Evolutionary conservation across 2,797 vertebrate species (phyloP), one percentile per base, ranked within the genome.

Genomic region (Podargus strigoides): DNA sequence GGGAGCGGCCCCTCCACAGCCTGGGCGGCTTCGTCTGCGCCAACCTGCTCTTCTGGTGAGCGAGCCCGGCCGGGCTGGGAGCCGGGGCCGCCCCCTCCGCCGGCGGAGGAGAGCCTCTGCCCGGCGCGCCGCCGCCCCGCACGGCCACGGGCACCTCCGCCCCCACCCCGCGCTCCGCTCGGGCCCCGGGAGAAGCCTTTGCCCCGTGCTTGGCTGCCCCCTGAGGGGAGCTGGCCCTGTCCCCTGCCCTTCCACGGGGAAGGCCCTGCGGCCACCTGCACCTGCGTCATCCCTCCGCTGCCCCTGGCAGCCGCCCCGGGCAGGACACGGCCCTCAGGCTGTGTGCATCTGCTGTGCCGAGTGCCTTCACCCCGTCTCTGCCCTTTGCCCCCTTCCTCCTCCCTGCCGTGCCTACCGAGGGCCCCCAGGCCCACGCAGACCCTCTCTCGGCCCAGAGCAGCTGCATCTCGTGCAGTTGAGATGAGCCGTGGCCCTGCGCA

Each of bases 21-120:
- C 97, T 98, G 88, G 96, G 97, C 24, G 92, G 96, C 94, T 99
- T 99, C 92, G 92, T 98, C 89, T 98, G 98, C 92, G 98, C 98
- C 96, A 99, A 98, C 98, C 72, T 98, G 86, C 95, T 98, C 74
- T 97, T 99, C 95, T 99, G 99, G 99, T 99, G 97, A 98, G 99
- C 82, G 34, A 27, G 63, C 62, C 37, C 5, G 52, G 67, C 55
- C 16, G 41, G 32, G 39, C 26, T 23, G 72, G n/a, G 36, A 46
- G 55, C 50, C 34, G 18, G 78, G 79, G n/a, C 15, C 34, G 80
- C 39, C 47, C 39, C 30, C 77, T 32, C 24, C 14, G 23, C 10
- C 9, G 27, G 30, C 8, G n/a, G 46, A 68, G 41, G 27, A 28
- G 10, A 67, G 24, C 68, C 47, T 12, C 59, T 14, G n/a, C 14